These are phyloP conservation scores for Wasmannia auropunctata DNA, from an alignment of 1,140 invertebrate species.

Conservation along the genomic window DNA sequence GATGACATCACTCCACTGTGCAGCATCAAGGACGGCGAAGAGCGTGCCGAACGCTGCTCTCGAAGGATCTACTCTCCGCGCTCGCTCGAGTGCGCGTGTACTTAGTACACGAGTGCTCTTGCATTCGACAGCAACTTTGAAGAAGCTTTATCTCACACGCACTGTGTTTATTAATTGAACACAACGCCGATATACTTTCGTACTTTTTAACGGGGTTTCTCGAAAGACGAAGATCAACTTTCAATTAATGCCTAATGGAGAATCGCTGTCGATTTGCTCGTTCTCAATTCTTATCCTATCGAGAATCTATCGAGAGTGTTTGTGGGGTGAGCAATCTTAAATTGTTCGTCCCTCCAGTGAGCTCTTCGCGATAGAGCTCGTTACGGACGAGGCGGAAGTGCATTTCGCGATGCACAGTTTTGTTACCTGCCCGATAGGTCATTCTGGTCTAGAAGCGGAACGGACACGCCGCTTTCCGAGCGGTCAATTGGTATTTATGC, in stretches of 20 bases:
- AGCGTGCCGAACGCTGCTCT: slow-evolving; percentile 44
- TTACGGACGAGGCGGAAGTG: background rate
- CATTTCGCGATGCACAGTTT: slow-evolving; percentile 15
- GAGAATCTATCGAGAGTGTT: too few species aligned
- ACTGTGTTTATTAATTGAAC: background rate
- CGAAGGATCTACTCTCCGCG: slow-evolving; percentile 14
- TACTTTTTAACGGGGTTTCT: background rate
- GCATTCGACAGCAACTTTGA: background rate
- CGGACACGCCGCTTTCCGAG: slow-evolving; percentile 4
- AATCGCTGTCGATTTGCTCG: background rate
- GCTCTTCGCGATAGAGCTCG: slow-evolving; percentile 28
- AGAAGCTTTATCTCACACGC: background rate
- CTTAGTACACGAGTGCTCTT: background rate
- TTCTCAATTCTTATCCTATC: background rate
- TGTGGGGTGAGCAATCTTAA: background rate
- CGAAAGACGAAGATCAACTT: background rate
- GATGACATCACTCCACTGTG: slow-evolving; percentile 65
- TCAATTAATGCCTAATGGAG: background rate
- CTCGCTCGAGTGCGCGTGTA: background rate
- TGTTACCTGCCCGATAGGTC: slow-evolving; percentile 19
- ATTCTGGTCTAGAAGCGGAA: slow-evolving; percentile 23
- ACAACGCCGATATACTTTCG: background rate
- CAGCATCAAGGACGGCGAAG: slow-evolving; percentile 62
- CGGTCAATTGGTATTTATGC: slow-evolving; percentile 10
- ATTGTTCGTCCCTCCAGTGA: background rate